A percentile compares a stretch with the other conserved stretches of the same genome.
Evolutionary conservation across 2,113 vertebrate genomes (phyloP).

Genomic region (Dicentrarchus labrax): DNA sequence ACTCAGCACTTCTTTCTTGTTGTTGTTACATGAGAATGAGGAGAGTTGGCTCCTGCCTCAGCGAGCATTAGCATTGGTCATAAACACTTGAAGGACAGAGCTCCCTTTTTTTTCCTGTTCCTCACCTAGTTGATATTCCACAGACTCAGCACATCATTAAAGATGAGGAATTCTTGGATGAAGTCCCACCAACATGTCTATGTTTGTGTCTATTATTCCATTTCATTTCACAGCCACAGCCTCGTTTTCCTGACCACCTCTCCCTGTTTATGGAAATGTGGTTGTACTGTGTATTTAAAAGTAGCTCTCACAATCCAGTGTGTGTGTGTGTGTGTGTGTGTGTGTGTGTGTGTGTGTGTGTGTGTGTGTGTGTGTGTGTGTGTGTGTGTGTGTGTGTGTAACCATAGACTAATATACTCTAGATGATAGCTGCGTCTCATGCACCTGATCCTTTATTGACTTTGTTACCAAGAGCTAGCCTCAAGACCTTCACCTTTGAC

Average conservation of each 20-base stretch:
- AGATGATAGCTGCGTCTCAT: slow-evolving; percentile 17
- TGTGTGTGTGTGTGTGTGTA: slow-evolving; percentile 18
- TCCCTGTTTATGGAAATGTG: slow-evolving; percentile 17
- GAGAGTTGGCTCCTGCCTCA: slow-evolving; percentile 21
- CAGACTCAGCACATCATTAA: slow-evolving; percentile 64
- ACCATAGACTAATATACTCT: slow-evolving; percentile 18
- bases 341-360: slow-evolving; percentile 14
- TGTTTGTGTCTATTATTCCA: slow-evolving; percentile 41
- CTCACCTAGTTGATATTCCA: slow-evolving; percentile 61
- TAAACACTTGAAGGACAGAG: slow-evolving; percentile 61
- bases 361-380: slow-evolving; percentile 23
- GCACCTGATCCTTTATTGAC: slow-evolving; percentile 70
- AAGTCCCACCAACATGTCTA: slow-evolving; percentile 41
- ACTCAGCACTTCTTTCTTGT: slow-evolving; percentile 33
- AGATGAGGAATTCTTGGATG: slow-evolving; percentile 57
- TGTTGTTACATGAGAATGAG: slow-evolving; percentile 41
- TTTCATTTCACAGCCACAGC: slow-evolving; percentile 16
- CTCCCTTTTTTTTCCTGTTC: slow-evolving; percentile 6
- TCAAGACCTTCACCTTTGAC: slow-evolving; percentile 59
- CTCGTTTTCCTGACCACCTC: slow-evolving; percentile 16
- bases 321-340: slow-evolving; percentile 21
- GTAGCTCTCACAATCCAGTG: neutral
- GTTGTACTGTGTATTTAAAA: neutral
- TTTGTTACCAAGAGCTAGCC: slow-evolving; percentile 42
- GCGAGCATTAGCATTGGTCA: slow-evolving; percentile 6